phyloP scores from a whole-genome alignment of 2,113 vertebrate genomes.

The Gallinago undulata region DNA sequence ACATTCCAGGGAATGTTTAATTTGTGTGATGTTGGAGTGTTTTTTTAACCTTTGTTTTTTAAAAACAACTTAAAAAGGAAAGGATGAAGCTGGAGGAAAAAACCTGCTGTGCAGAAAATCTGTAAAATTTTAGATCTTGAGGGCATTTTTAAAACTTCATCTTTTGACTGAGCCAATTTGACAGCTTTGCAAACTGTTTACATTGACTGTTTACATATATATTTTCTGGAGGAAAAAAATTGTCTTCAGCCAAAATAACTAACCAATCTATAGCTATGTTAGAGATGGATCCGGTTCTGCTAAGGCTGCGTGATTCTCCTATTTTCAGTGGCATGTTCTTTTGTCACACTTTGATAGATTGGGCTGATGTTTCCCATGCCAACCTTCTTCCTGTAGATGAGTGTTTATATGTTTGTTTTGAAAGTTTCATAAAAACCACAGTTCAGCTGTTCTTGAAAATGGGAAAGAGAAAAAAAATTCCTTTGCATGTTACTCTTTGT shows the following conservation, averaged over 20 bases:
- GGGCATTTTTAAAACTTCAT: background rate
- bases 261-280: background rate
- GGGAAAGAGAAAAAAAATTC: background rate
- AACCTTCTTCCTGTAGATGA: background rate
- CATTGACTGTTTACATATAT: background rate
- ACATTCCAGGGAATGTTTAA: background rate
- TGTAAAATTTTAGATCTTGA: background rate
- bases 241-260: background rate
- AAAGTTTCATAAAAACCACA: background rate
- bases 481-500: background rate
- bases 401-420: background rate
- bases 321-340: background rate
- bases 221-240: background rate
- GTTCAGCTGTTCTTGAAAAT: background rate
- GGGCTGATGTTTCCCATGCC: background rate
- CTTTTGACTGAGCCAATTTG: background rate
- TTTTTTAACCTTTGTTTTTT: background rate
- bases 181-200: constrained; percentile 28
- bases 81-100: background rate
- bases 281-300: background rate
- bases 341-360: background rate
- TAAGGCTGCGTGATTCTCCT: background rate
- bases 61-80: background rate
- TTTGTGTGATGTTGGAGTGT: background rate
- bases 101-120: background rate